These are phyloP conservation scores for Etheostoma cragini DNA, from an alignment of 2,113 vertebrate genomes.

Conservation along the genomic window DNA sequence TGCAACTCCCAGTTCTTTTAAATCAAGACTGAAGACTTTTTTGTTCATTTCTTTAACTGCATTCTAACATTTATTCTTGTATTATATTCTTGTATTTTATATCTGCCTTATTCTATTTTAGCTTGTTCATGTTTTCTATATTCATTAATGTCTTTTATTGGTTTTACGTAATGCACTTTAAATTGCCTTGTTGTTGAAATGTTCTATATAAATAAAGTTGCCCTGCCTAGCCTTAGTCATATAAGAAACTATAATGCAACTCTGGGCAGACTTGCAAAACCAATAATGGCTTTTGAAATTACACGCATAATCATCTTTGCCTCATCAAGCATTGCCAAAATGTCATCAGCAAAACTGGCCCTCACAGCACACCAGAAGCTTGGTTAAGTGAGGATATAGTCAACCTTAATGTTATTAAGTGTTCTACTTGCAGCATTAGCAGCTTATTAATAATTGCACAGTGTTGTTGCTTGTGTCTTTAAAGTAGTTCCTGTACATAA, in stretches of 20 bases:
- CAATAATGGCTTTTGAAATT: constrained; percentile 29
- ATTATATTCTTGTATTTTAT: too few relatives aligned
- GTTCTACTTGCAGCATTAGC: constrained; percentile 43
- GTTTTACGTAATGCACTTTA: too few relatives aligned
- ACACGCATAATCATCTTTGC: not conserved
- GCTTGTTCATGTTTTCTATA: too few relatives aligned
- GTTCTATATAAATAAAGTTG: not conserved
- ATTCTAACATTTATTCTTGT: too few relatives aligned
- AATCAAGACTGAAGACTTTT: too few relatives aligned
- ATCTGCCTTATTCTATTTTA: too few relatives aligned
- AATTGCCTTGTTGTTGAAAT: too few relatives aligned
- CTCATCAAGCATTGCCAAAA: constrained; percentile 12
- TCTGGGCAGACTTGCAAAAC: constrained; percentile 29
- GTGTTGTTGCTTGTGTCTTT: constrained; percentile 7
- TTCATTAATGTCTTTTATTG: too few relatives aligned
- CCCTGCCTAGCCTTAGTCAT: constrained; percentile 12
- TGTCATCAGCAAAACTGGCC: not conserved
- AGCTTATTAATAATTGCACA: constrained; percentile 58
- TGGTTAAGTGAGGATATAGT: constrained; percentile 39
- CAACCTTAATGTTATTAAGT: constrained; percentile 37
- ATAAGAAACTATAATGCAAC: constrained; percentile 28
- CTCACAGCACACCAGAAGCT: not conserved
- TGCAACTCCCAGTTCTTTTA: too few relatives aligned
- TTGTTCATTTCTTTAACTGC: too few relatives aligned
- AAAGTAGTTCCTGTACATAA: constrained; percentile 21